Evolutionary conservation across 1,140 invertebrate species (phyloP).

Genomic region (Cyphomyrmex costatus): DNA sequence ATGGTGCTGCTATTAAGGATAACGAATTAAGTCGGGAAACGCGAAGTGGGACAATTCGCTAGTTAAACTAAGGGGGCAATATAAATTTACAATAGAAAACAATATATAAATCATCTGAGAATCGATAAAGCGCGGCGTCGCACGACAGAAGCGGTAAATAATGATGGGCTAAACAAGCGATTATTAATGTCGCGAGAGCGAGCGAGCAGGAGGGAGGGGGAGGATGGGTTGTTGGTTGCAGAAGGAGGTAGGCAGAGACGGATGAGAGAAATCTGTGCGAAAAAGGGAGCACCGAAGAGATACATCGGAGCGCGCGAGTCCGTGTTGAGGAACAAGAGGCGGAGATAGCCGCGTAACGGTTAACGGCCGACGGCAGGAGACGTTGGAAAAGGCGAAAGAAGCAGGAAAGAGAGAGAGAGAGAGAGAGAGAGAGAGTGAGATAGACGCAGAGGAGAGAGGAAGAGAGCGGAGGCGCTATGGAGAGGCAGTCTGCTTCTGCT

Average conservation of each 20-base stretch:
- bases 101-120: background rate
- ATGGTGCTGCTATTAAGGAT: background rate
- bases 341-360: conserved; percentile 67
- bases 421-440: background rate
- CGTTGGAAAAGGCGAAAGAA: conserved; percentile 63
- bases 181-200: conserved; percentile 37
- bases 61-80: background rate
- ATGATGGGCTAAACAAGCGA: conserved; percentile 31
- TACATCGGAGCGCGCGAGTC: conserved; percentile 19
- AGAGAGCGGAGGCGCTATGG: conserved; percentile 28
- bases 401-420: conserved; percentile 29
- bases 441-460: background rate
- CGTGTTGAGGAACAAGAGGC: conserved; percentile 58
- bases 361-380: conserved; percentile 69
- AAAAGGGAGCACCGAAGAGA: conserved; percentile 38
- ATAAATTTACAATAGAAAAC: background rate
- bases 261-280: conserved; percentile 37
- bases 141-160: conserved; percentile 3
- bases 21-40: conserved; percentile 25
- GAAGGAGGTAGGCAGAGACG: conserved; percentile 33
- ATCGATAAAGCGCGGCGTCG: conserved; percentile 10
- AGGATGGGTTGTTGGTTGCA: background rate
- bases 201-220: background rate
- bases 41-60: background rate
- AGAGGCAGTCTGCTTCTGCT: conserved; percentile 67